Conservation (phyloP, 2,888 invertebrate genomes). For the Tolmerus cingulatus region DNA sequence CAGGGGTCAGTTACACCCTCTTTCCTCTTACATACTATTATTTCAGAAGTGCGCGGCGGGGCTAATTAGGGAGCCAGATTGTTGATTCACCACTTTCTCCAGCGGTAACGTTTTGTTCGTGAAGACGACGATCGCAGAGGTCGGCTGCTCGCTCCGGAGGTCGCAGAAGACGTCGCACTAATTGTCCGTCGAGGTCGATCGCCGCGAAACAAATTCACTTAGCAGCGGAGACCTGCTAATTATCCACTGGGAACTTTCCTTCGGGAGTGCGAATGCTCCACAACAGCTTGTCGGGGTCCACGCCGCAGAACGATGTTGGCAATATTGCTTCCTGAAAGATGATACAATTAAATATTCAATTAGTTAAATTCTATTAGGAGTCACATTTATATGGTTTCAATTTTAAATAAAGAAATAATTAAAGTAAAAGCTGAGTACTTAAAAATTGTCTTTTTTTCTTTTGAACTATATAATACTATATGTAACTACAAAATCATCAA, state of each 20-base stretch:
- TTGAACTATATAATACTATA: too few relatives aligned
- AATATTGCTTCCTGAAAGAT: conserved; percentile 94
- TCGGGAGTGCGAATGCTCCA: conserved; percentile 72
- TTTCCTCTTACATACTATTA: neutral
- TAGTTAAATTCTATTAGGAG: neutral
- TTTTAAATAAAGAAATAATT: too few relatives aligned
- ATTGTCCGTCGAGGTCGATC: conserved; percentile 91
- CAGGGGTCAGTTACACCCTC: neutral
- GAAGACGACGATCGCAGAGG: conserved; percentile 85
- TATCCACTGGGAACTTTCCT: conserved; percentile 71
- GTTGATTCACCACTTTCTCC: conserved; percentile 53
- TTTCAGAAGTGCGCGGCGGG: neutral
- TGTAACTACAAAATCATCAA: too few relatives aligned
- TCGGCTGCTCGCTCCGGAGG: conserved; percentile 91
- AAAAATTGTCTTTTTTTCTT: too few relatives aligned
- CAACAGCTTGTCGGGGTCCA: conserved; percentile 90
- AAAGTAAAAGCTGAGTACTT: too few relatives aligned
- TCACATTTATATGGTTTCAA: too few relatives aligned
- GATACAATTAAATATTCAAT: neutral
- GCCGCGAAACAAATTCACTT: conserved; percentile 81
- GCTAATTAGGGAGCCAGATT: conserved; percentile 34
- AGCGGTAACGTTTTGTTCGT: conserved; percentile 62
- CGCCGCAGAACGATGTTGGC: conserved; percentile 89
- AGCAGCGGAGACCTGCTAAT: conserved; percentile 78
- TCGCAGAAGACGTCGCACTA: conserved; percentile 98